Evolutionary conservation across 2,797 vertebrate species (phyloP).

Genomic region (Picus viridis): DNA sequence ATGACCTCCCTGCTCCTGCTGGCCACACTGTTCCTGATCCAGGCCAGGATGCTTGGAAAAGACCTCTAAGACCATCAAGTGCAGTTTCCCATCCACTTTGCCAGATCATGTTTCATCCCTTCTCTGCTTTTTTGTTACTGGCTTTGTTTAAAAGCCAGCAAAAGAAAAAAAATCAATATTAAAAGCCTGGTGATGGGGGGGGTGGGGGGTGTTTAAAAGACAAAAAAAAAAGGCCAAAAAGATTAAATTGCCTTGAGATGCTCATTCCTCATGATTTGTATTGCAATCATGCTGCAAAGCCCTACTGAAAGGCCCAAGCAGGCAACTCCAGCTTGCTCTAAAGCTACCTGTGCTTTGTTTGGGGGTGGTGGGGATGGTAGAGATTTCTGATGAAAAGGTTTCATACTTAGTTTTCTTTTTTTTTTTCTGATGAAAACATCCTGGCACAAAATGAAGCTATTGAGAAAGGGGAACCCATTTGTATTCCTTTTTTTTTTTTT

Average conservation of each 20-base stretch:
- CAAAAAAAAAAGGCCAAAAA: neutral
- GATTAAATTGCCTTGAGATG: neutral
- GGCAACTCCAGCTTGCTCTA: neutral
- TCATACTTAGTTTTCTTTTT: neutral
- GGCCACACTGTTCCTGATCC: too few relatives aligned
- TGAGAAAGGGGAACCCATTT: conserved; percentile 27
- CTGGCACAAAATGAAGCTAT: conserved; percentile 35
- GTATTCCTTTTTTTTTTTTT: conserved; percentile 36
- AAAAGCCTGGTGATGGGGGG: neutral
- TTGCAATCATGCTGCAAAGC: neutral
- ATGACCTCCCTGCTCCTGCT: too few relatives aligned
- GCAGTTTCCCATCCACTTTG: neutral
- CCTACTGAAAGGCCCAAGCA: neutral
- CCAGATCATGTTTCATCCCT: neutral
- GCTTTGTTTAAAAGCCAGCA: neutral
- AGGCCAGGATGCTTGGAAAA: too few relatives aligned
- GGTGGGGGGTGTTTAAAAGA: neutral
- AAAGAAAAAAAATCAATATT: neutral
- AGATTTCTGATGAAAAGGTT: conserved; percentile 28
- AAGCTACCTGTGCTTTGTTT: neutral
- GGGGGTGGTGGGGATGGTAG: neutral
- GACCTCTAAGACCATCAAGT: too few relatives aligned
- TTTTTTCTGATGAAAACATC: conserved; percentile 31
- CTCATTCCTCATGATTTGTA: neutral
- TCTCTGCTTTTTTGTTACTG: neutral